phyloP scores from a whole-genome alignment of 2,888 invertebrate species.

The Cryptops parisi region DNA sequence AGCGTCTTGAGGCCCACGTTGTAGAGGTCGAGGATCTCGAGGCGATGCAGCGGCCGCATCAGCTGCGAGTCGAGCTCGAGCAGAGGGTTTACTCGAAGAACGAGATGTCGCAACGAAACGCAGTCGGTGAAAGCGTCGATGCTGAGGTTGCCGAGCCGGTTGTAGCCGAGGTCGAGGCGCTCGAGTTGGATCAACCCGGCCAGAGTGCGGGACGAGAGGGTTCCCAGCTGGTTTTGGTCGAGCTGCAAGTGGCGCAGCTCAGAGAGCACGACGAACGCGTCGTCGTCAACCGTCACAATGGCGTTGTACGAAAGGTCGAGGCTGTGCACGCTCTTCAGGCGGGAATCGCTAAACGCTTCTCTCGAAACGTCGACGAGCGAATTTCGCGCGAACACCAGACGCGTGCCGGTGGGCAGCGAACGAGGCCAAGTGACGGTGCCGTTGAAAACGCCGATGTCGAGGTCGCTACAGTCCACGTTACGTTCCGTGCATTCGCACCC shows the following conservation, averaged over 20 bases:
- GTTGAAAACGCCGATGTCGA: background rate
- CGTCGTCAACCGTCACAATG: background rate
- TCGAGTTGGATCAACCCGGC: slow-evolving; percentile 17
- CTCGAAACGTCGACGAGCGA: background rate
- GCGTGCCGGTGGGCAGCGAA: background rate
- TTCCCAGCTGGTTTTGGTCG: background rate
- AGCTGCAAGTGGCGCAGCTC: background rate
- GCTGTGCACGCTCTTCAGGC: background rate
- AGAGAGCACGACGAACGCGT: background rate
- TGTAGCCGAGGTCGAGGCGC: slow-evolving; percentile 19
- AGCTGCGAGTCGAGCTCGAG: slow-evolving; percentile 11
- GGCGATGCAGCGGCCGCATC: slow-evolving; percentile 15
- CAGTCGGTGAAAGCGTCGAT: slow-evolving; percentile 17
- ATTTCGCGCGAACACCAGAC: background rate
- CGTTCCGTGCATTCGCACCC: background rate
- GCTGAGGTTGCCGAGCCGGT: slow-evolving; percentile 15
- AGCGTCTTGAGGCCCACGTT: slow-evolving; percentile 13
- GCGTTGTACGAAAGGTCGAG: background rate
- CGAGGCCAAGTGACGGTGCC: background rate
- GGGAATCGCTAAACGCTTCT: background rate
- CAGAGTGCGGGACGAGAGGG: slow-evolving; percentile 10
- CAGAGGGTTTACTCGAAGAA: slow-evolving; percentile 17
- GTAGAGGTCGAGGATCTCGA: slow-evolving; percentile 19
- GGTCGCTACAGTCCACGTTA: background rate
- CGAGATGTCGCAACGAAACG: slow-evolving; percentile 17